These are phyloP conservation scores for Drosophila tropicalis DNA, from an alignment of 1,140 invertebrate genomes.

Conservation along the genomic window DNA sequence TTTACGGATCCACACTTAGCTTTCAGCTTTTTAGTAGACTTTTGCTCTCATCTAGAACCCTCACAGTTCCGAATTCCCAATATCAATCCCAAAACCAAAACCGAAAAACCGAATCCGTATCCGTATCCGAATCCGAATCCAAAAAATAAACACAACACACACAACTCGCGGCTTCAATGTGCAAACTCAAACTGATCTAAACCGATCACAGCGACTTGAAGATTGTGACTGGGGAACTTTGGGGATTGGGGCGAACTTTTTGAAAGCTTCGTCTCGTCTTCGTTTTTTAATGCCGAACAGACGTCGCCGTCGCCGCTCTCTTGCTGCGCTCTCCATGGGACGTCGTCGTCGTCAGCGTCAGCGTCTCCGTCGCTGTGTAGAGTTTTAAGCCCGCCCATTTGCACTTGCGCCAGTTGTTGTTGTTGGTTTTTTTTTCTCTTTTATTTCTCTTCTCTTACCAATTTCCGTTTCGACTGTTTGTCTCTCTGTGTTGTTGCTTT, in stretches of 20 bases:
- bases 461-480: constrained; percentile 71
- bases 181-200: constrained; percentile 69
- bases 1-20: constrained; percentile 10
- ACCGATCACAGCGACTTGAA: constrained; percentile 57
- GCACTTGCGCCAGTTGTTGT: constrained; percentile 74
- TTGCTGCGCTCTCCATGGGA: constrained; percentile 8
- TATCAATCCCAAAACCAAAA: no score
- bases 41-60: constrained; percentile 10
- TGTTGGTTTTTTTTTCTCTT: constrained; percentile 32
- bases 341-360: constrained; percentile 26
- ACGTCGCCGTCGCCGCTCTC: not conserved
- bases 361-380: constrained; percentile 36
- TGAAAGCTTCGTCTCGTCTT: constrained; percentile 44
- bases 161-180: constrained; percentile 52
- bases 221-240: constrained; percentile 48
- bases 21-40: constrained; percentile 3
- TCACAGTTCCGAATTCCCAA: not conserved
- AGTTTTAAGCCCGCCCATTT: constrained; percentile 69
- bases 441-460: constrained; percentile 62
- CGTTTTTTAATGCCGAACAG: constrained; percentile 20
- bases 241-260: constrained; percentile 40
- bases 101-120: no score
- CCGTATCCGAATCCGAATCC: no score
- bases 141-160: not conserved
- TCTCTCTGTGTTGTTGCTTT: constrained; percentile 43